phyloP scores from a whole-genome alignment of 2,113 vertebrate species.

The Nothobranchius kuhntae region DNA sequence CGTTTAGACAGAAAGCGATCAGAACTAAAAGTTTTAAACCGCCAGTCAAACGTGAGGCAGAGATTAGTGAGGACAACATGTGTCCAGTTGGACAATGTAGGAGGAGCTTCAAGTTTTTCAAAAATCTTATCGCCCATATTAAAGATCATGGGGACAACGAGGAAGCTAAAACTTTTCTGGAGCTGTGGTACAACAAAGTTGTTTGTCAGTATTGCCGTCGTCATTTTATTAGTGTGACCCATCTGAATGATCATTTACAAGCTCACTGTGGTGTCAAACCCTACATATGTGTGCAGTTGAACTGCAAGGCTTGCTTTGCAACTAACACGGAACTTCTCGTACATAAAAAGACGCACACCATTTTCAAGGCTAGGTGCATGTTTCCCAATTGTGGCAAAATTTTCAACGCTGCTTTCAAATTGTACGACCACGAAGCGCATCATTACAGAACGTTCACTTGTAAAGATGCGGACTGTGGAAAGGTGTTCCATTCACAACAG shows the following conservation, averaged over 20 bases:
- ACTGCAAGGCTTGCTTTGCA: conserved; percentile 94
- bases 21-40: conserved; percentile 72
- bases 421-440: conserved; percentile 96
- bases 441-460: conserved; percentile 98
- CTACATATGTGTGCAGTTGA: conserved; percentile 96
- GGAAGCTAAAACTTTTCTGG: conserved; percentile 92
- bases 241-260: conserved; percentile 95
- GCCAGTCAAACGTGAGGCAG: conserved; percentile 65
- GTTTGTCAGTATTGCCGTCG: conserved; percentile 97
- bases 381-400: conserved; percentile 94
- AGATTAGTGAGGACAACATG: conserved; percentile 83
- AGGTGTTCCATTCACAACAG: conserved; percentile 88
- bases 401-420: conserved; percentile 91
- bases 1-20: conserved; percentile 76
- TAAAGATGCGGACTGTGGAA: conserved; percentile 85
- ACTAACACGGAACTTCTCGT: conserved; percentile 89
- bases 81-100: conserved; percentile 92
- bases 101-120: conserved; percentile 94
- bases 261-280: conserved; percentile 95
- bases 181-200: conserved; percentile 96
- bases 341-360: conserved; percentile 88
- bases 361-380: conserved; percentile 94
- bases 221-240: conserved; percentile 92
- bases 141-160: conserved; percentile 90
- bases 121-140: conserved; percentile 92